Evolutionary conservation across 2,797 vertebrate species (phyloP).

Genomic region (Sparus aurata): DNA sequence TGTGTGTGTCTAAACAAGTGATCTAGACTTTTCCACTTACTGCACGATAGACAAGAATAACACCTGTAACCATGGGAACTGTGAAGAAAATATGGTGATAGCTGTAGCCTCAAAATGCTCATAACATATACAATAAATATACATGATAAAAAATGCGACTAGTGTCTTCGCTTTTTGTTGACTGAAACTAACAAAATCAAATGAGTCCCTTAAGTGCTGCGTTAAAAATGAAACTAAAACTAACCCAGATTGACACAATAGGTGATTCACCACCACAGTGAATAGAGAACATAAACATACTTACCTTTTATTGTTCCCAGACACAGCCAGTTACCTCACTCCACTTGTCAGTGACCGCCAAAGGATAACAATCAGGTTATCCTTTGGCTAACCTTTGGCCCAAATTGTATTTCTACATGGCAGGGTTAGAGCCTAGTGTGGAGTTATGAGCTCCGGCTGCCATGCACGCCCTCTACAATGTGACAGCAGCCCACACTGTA

Average conservation of each 20-base stretch:
- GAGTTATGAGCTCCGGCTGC: constrained; percentile 3
- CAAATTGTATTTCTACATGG: neutral
- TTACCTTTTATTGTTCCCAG: neutral
- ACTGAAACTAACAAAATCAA: neutral
- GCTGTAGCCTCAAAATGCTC: neutral
- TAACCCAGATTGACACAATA: neutral
- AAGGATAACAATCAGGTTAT: too few species aligned
- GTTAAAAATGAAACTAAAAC: too few species aligned
- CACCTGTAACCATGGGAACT: constrained; percentile 5
- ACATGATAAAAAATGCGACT: too few species aligned
- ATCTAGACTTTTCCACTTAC: neutral
- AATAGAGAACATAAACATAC: neutral
- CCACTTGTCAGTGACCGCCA: too few species aligned
- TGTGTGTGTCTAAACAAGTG: neutral
- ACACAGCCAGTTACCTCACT: neutral
- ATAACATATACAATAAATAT: neutral
- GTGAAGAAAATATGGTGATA: neutral
- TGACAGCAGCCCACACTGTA: constrained; percentile 17
- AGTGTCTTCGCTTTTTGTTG: neutral
- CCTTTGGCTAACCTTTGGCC: neutral
- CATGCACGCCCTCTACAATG: constrained; percentile 10
- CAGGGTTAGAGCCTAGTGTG: neutral
- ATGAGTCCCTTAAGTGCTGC: neutral
- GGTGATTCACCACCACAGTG: neutral
- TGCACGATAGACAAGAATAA: neutral